A percentile compares a stretch with the other conserved stretches of the same genome.
Evolutionary conservation across 2,113 vertebrate genomes (phyloP).

Genomic region (Nothoprocta perdicaria): DNA sequence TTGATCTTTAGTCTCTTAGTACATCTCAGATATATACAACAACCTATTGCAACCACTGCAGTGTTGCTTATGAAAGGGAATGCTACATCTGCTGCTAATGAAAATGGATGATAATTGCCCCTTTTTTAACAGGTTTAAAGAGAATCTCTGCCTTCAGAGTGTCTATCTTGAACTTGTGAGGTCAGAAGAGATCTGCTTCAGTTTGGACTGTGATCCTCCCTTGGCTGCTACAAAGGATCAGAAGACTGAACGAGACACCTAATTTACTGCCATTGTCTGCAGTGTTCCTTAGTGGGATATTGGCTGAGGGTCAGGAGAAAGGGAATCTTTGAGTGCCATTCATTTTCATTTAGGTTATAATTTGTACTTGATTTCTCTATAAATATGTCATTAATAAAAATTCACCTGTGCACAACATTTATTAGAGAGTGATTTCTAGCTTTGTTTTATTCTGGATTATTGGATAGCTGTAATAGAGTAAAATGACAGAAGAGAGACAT

Average conservation of each 20-base stretch:
- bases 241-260: neutral
- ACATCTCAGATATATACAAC: neutral
- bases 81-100: neutral
- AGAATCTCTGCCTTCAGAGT: conserved; percentile 36
- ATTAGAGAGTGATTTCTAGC: neutral
- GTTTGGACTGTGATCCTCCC: neutral
- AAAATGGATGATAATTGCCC: neutral
- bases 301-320: neutral
- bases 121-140: conserved; percentile 38
- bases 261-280: neutral
- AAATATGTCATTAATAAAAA: conserved; percentile 24
- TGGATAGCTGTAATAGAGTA: neutral
- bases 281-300: neutral
- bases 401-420: neutral
- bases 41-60: neutral
- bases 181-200: neutral
- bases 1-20: neutral
- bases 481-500: neutral
- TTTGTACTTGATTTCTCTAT: neutral
- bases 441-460: neutral
- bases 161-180: neutral
- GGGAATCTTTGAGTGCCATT: neutral
- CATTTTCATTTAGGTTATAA: neutral
- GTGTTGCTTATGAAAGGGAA: neutral
- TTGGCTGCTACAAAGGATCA: neutral